Base-by-base conservation (phyloP, 2,888 invertebrate species). In the Dynastes maya region DNA sequence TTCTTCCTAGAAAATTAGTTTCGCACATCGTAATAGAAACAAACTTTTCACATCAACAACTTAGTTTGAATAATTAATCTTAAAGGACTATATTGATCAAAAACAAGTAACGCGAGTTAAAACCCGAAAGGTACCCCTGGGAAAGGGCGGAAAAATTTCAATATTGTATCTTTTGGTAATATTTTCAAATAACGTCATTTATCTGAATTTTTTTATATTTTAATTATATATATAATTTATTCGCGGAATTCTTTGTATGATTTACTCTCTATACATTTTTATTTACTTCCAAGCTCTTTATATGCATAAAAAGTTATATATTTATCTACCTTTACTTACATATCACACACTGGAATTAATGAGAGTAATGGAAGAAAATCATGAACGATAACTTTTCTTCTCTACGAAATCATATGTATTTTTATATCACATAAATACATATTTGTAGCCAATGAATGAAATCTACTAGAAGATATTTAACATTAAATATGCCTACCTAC, bases 341-440 rank as follows among this genome's bases (percentile, higher is more conserved):
- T 74, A 74, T 74, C 72, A 74, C 72, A 74, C 45, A 61, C 55
- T 74, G 27, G 72, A 74, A 74, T 72, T 22, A 72, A 72, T 61
- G 61, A 61, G 45, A 61, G 45, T 27, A 74, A 61, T 74, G 72
- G 72, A 74, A 74, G 72, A 74, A 58, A 74, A 16, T 45, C 29
- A 55, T 37, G 5, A 55, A 55, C 6, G 3, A 55, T 53, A 53
- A 45, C 11, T 8, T 11, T n/a, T n/a, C 53, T 55, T 71, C 13
- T 29, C 27, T 71, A 37, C 53, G n/a, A 11, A 55, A 55, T 71
- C 4, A 32, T 37, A n/a, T 55, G 16, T 29, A 29, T 27, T n/a
- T 40, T 37, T 40, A 55, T 72, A 58, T 71, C 53, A 78, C 37
- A 61, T 53, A 64, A 22, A 64, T 71, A 68, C 27, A 55, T 22